phyloP scores from a whole-genome alignment of 2,888 invertebrate species.

The Cyclophora punctaria region DNA sequence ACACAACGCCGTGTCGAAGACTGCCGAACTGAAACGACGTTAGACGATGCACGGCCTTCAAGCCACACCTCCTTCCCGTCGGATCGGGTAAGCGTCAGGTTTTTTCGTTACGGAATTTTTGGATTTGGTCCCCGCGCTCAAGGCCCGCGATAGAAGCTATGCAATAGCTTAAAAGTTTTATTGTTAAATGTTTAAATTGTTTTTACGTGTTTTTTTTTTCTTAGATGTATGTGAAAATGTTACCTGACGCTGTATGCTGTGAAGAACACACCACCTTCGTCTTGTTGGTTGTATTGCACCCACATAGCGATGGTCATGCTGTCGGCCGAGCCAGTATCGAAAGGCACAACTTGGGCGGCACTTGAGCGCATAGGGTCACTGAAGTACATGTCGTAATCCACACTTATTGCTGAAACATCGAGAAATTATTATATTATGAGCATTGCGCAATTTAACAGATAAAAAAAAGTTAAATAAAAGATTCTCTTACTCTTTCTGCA shows the following conservation, averaged over 20 bases:
- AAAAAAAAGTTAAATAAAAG: background rate
- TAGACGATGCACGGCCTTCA: too few relatives aligned
- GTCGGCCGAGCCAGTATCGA: conserved; percentile 83
- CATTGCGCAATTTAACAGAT: background rate
- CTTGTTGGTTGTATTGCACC: conserved; percentile 95
- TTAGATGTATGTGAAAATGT: background rate
- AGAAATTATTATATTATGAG: background rate
- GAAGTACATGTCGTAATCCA: conserved; percentile 98
- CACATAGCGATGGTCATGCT: conserved; percentile 95
- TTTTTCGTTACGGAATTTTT: too few relatives aligned
- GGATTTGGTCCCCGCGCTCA: too few relatives aligned
- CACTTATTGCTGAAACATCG: conserved; percentile 87
- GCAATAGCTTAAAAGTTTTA: too few relatives aligned
- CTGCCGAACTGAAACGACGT: too few relatives aligned
- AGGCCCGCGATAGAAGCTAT: too few relatives aligned
- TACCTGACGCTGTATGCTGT: conserved; percentile 93
- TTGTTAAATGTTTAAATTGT: too few relatives aligned
- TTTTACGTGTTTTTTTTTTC: too few relatives aligned
- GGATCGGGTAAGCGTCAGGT: too few relatives aligned
- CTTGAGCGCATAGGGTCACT: conserved; percentile 92
- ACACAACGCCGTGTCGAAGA: too few relatives aligned
- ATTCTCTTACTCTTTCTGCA: conserved; percentile 89
- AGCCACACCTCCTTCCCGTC: too few relatives aligned
- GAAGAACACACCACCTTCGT: conserved; percentile 95
- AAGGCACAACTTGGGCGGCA: conserved; percentile 94